These are phyloP conservation scores for Huso huso DNA, from an alignment of 2,797 vertebrate genomes.

Conservation along the genomic window DNA sequence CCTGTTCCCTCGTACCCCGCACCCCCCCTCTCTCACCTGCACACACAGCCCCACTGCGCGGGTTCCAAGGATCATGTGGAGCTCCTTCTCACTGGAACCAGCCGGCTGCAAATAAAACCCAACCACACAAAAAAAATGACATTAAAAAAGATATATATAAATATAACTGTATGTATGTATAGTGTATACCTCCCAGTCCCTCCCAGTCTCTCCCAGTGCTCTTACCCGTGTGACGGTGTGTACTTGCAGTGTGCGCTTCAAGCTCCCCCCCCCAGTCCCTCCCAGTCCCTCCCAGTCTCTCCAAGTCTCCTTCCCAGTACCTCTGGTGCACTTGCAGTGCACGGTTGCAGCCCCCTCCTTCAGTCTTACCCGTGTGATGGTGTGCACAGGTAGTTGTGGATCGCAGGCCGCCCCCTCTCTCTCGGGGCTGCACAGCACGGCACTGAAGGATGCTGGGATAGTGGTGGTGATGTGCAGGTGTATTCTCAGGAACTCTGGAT, in stretches of 20 bases:
- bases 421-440: constrained; percentile 56
- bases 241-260: constrained; percentile 8
- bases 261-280: constrained; percentile 25
- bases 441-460: constrained; percentile 59
- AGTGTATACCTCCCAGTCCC: background rate
- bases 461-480: constrained; percentile 51
- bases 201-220: fast-evolving
- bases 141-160: background rate
- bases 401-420: constrained; percentile 28
- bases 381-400: constrained; percentile 26
- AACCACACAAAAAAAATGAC: background rate
- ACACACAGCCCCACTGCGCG: constrained; percentile 54
- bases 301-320: background rate
- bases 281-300: background rate
- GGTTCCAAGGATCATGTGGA: constrained; percentile 48
- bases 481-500: constrained; percentile 38
- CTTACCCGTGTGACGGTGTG: constrained; percentile 57
- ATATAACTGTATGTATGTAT: background rate
- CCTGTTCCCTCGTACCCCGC: too few relatives aligned
- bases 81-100: constrained; percentile 25
- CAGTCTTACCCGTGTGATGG: constrained; percentile 10
- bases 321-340: too few relatives aligned
- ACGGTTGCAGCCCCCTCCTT: background rate
- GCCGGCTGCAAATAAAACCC: constrained; percentile 43
- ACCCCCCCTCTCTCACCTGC: constrained; percentile 55